phyloP scores from a whole-genome alignment of 2,113 vertebrate species.

The Hypomesus transpacificus region DNA sequence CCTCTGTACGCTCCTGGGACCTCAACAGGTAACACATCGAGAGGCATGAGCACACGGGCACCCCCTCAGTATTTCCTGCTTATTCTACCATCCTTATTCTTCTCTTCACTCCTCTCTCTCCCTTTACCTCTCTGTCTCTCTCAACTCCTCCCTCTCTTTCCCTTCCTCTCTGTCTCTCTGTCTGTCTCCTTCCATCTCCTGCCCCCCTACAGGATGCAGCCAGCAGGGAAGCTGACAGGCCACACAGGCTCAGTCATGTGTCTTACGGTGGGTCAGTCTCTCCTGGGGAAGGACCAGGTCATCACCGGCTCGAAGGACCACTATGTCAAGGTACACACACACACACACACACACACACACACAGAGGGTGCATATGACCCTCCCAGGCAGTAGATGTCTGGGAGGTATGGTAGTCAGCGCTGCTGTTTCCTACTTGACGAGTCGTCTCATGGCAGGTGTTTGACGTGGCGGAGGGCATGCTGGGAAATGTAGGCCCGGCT shows the following conservation, averaged over 20 bases:
- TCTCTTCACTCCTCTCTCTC: not conserved
- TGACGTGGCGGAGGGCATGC: slow-evolving; percentile 79
- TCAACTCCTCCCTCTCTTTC: not conserved
- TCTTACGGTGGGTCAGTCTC: slow-evolving; percentile 85
- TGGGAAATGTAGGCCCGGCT: slow-evolving; percentile 86
- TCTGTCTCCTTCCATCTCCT: not conserved
- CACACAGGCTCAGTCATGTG: slow-evolving; percentile 97
- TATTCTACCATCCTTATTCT: not conserved
- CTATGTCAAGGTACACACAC: slow-evolving; percentile 86
- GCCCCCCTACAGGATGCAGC: slow-evolving; percentile 77
- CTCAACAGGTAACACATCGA: slow-evolving; percentile 82
- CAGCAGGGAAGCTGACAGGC: slow-evolving; percentile 86
- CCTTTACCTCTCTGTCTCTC: not conserved
- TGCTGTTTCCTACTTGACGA: not conserved
- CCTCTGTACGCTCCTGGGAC: slow-evolving; percentile 90
- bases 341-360: slow-evolving; percentile 1
- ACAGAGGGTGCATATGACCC: not conserved
- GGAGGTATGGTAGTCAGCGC: not conserved
- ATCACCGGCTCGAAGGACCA: slow-evolving; percentile 98
- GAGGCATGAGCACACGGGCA: not conserved
- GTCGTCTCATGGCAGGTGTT: slow-evolving; percentile 77
- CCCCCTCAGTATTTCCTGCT: not conserved
- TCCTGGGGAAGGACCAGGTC: slow-evolving; percentile 87
- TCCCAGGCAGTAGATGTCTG: too few species aligned
- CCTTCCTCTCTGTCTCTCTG: too few species aligned